A percentile compares a stretch with the other conserved stretches of the same genome.
Conservation (phyloP, 2,797 vertebrate species). For the Smutsia temminckii region DNA sequence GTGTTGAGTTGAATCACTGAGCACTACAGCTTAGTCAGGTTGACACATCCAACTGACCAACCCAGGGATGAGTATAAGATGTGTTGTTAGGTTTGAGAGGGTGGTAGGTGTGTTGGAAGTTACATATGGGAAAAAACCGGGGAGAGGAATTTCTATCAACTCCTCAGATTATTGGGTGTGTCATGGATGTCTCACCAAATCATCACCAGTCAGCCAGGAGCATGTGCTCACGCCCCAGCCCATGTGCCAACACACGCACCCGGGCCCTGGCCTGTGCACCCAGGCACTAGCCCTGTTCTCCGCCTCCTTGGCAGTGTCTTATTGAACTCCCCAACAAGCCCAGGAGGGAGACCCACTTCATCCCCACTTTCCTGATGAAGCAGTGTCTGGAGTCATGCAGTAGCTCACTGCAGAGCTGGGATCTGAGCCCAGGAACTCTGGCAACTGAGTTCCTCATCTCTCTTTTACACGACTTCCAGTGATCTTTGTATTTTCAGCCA, state of each 20-base stretch:
- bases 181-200: neutral
- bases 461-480: neutral
- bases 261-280: rapidly evolving
- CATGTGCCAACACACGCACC: too few relatives aligned
- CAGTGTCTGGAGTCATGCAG: rapidly evolving
- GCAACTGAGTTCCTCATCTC: rapidly evolving
- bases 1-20: rapidly evolving
- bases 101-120: neutral
- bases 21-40: neutral
- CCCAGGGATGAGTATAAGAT: too few relatives aligned
- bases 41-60: neutral
- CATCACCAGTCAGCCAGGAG: too few relatives aligned
- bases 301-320: neutral
- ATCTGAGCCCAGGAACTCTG: rapidly evolving
- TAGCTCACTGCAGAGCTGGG: neutral
- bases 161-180: neutral
- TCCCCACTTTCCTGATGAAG: neutral
- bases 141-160: neutral
- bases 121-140: neutral
- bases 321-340: neutral
- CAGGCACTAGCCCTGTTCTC: neutral
- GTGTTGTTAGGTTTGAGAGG: neutral
- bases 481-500: neutral
- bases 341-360: neutral
- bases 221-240: rapidly evolving